Conservation (phyloP, 2,888 invertebrate genomes). For the Autographa gamma region DNA sequence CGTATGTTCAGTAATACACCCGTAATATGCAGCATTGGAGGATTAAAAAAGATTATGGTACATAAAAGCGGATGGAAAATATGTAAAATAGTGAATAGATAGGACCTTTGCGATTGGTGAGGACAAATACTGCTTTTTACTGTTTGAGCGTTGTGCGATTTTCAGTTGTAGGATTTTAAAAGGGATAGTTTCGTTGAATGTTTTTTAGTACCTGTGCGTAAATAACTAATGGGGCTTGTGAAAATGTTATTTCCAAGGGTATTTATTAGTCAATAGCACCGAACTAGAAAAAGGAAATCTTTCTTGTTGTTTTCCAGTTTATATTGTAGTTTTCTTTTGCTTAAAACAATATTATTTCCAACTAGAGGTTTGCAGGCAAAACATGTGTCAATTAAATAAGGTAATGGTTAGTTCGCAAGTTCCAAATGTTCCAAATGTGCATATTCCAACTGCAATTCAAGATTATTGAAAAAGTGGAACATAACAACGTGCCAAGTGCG, state of each 20-base stretch:
- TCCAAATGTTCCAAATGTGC: slow-evolving; percentile 41
- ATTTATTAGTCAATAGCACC: too few relatives aligned
- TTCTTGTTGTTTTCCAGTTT: too few relatives aligned
- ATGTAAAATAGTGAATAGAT: slow-evolving; percentile 28
- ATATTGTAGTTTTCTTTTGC: too few relatives aligned
- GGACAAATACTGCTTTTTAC: not conserved
- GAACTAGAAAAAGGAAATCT: too few relatives aligned
- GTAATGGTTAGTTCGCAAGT: too few relatives aligned
- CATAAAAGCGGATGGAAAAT: slow-evolving; percentile 45
- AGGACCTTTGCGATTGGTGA: not conserved
- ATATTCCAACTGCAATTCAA: slow-evolving; percentile 50
- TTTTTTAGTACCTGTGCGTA: too few relatives aligned
- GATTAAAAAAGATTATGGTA: slow-evolving; percentile 54
- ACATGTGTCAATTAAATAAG: not conserved
- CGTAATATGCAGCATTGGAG: slow-evolving; percentile 49
- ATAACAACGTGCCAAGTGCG: slow-evolving; percentile 61
- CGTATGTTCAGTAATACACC: slow-evolving; percentile 43
- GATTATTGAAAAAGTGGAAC: slow-evolving; percentile 58
- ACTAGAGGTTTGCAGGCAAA: not conserved
- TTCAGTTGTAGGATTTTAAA: too few relatives aligned
- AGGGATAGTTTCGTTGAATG: too few relatives aligned
- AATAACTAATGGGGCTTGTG: too few relatives aligned
- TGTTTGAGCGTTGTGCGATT: too few relatives aligned
- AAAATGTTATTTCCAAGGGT: too few relatives aligned
- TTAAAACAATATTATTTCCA: not conserved